Conservation (phyloP, 2,888 invertebrate species). For the Nezara viridula region DNA sequence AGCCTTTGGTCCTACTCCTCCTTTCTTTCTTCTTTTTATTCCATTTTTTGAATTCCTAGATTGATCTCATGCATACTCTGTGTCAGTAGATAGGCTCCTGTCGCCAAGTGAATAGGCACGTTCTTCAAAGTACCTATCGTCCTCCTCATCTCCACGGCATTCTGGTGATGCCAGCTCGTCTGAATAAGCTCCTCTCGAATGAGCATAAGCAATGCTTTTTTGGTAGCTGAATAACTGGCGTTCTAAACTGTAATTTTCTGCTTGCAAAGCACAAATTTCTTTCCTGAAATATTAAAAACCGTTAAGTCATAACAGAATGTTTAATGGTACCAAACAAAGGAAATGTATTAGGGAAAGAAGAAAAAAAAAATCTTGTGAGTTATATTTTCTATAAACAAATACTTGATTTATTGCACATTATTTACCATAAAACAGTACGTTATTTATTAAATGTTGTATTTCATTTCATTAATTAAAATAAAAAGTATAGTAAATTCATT, state of each 20-base stretch:
- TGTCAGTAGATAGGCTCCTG: slow-evolving; percentile 78
- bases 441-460: no score
- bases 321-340: background rate
- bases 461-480: no score
- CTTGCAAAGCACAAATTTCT: slow-evolving; percentile 83
- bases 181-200: slow-evolving; percentile 74
- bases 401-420: no score
- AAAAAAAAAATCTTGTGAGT: no score
- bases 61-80: slow-evolving; percentile 79
- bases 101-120: slow-evolving; percentile 70
- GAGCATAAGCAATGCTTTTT: slow-evolving; percentile 81
- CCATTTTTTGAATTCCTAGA: slow-evolving; percentile 17
- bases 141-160: slow-evolving; percentile 67
- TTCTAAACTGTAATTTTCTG: slow-evolving; percentile 87
- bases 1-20: slow-evolving; percentile 54
- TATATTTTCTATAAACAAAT: no score
- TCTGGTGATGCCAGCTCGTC: slow-evolving; percentile 69
- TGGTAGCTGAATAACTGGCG: slow-evolving; percentile 87
- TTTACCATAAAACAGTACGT: no score
- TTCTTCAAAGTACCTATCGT: slow-evolving; percentile 66
- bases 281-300: slow-evolving; percentile 73
- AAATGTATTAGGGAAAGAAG: no score
- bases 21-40: slow-evolving; percentile 24
- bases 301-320: background rate
- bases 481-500: no score